Percentiles rank a stretch among this genome's conserved stretches.
phyloP scores from a whole-genome alignment of 2,888 invertebrate species.

The Pseudococcus viburni region DNA sequence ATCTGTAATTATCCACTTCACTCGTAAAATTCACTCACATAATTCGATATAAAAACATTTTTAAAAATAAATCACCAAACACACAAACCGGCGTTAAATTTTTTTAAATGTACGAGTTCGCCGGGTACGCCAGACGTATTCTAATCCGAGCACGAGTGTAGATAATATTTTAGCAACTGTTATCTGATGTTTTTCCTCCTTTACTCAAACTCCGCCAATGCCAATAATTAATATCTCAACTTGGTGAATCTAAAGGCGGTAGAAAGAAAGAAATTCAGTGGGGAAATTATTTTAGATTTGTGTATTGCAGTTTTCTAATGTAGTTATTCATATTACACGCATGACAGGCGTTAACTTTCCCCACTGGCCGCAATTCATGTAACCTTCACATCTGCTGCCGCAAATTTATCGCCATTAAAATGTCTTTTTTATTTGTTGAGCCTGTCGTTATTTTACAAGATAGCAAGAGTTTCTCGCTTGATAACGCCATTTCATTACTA shows the following conservation, averaged over 20 bases:
- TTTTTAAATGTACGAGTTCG: neutral
- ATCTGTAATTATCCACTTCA: neutral
- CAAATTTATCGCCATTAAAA: conserved; percentile 57
- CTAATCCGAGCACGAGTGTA: neutral
- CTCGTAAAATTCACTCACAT: conserved; percentile 12
- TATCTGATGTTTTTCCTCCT: conserved; percentile 4
- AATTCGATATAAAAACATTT: neutral
- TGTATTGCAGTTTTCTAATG: conserved; percentile 57
- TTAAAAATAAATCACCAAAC: neutral
- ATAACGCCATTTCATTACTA: conserved; percentile 38
- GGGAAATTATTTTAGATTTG: conserved; percentile 62
- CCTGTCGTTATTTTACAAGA: conserved; percentile 42
- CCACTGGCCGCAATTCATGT: conserved; percentile 65
- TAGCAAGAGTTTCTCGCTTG: conserved; percentile 40
- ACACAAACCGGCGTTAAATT: neutral
- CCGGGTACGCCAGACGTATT: neutral
- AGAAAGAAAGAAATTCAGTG: conserved; percentile 64
- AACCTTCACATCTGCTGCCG: conserved; percentile 64
- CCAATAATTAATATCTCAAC: conserved; percentile 43
- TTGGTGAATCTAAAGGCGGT: conserved; percentile 54
- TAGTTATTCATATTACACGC: conserved; percentile 65
- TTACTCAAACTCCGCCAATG: conserved; percentile 37
- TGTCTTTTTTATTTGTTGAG: conserved; percentile 53
- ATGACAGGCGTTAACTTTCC: conserved; percentile 65
- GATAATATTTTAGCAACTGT: conserved; percentile 30